Base-by-base conservation (phyloP, 2,797 vertebrate genomes). In the Sebastes melanostomus region DNA sequence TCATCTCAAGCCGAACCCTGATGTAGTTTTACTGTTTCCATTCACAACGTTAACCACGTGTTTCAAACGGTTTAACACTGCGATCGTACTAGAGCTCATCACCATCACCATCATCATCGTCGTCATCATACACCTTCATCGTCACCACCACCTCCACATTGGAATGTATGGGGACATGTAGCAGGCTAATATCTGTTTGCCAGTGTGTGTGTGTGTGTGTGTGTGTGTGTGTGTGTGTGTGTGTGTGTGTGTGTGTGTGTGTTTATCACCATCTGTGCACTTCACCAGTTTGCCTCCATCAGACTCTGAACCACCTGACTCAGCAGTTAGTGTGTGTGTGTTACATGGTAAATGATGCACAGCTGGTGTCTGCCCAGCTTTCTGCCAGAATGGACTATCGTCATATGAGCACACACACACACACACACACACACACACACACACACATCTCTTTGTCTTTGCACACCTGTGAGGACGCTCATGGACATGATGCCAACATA, bases 191-290 rank as follows among this genome's bases (percentile, higher is more conserved):
- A 20, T 72, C 2, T 65, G 63, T 34, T 9, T 34, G 32, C 8
- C 29, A 6, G 32, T 34, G 50, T 72, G 68, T 56, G 34, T 54
- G 2, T 61, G 22, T 66, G 29, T 56, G 27, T 54, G 2, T 61
- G 50, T 72, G 68, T 56, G 34, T 54, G 2, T 61, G 22, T 66
- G 29, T 56, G 27, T 54, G 2, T 61, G 22, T 66, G 29, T 56
- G 34, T 54, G 2, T 61, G 22, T 66, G 29, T 69, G 27, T 27
- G 27, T 27, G 27, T 27, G 27, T 27, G 27, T 27, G 32, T 77
- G 56, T 72, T 20, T 18, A 8, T 36, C 69, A 66, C 88, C 84
- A 88, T 90, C 84, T 90, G 89, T 76, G 81, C 60, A 5, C 65
- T 72, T 67, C 46, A 25, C 54, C 61, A 30, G 10, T 68, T 55